Evolutionary conservation across 2,888 invertebrate genomes (phyloP).

Genomic region (Dascillus cervinus): DNA sequence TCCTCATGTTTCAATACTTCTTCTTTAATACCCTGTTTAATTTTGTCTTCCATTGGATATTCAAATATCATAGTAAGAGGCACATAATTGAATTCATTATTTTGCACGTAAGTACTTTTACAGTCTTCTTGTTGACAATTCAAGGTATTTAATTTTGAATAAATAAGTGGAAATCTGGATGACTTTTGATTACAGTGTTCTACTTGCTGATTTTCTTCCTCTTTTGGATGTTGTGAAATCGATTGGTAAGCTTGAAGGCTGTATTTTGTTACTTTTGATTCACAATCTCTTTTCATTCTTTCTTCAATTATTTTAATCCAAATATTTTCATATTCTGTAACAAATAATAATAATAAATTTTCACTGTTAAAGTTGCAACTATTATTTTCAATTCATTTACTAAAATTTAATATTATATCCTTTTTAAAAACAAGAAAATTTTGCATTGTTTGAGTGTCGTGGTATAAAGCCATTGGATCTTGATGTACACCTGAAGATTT

Average conservation of each 20-base stretch:
- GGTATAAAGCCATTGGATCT: no score
- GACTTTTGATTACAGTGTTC: slow-evolving; percentile 9
- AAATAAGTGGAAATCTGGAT: no score
- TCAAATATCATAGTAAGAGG: slow-evolving; percentile 25
- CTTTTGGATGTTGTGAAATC: slow-evolving; percentile 7
- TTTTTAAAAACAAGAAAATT: no score
- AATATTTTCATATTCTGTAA: slow-evolving; percentile 47
- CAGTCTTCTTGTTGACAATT: slow-evolving; percentile 22
- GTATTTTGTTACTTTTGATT: slow-evolving; percentile 44
- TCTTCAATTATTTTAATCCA: slow-evolving; percentile 60
- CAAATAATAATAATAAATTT: no score
- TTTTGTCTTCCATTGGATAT: slow-evolving; percentile 5
- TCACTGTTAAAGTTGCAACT: no score
- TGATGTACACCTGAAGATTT: no score
- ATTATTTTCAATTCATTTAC: no score
- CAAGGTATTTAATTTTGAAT: no score
- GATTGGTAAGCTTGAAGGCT: slow-evolving; percentile 29
- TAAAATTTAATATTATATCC: no score
- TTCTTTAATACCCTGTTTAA: slow-evolving; percentile 7
- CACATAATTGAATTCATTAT: slow-evolving; percentile 21
- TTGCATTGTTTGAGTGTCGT: no score
- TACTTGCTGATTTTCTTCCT: slow-evolving; percentile 4
- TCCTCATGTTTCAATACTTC: slow-evolving; percentile 2
- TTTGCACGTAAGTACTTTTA: slow-evolving; percentile 13
- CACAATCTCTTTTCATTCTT: slow-evolving; percentile 49